A percentile compares a stretch with the other conserved stretches of the same genome.
Conservation (phyloP, 2,113 vertebrate genomes). For the Sphyrna mokarran region DNA sequence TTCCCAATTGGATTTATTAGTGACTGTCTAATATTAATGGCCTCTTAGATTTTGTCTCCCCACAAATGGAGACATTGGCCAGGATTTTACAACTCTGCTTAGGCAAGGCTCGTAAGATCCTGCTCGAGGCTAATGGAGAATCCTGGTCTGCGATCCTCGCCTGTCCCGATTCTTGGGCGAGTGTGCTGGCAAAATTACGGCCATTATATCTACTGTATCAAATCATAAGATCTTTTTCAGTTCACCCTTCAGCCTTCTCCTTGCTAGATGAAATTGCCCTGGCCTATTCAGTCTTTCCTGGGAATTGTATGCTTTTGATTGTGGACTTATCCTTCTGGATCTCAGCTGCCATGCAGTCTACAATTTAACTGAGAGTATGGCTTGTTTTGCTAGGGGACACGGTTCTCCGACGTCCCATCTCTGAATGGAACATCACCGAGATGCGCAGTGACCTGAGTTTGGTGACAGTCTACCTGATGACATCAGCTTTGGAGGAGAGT, state of each 20-base stretch:
- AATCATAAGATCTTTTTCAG: neutral
- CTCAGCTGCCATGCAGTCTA: neutral
- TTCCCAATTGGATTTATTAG: neutral
- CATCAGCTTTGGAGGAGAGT: conserved; percentile 84
- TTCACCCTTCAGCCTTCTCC: neutral
- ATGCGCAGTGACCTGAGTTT: conserved; percentile 91
- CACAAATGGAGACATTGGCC: neutral
- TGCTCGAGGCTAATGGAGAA: too few relatives aligned
- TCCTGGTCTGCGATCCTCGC: too few relatives aligned
- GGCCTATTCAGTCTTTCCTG: neutral
- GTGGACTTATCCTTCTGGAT: neutral
- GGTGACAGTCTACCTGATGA: conserved; percentile 92
- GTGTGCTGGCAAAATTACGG: too few relatives aligned
- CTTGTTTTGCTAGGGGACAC: conserved; percentile 68
- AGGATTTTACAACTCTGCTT: too few relatives aligned
- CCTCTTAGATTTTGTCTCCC: neutral
- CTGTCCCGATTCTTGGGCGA: too few relatives aligned
- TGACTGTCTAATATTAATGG: neutral
- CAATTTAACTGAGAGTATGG: neutral
- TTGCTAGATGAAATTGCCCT: neutral
- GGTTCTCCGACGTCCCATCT: conserved; percentile 93
- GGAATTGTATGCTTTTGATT: neutral
- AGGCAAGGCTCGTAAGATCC: too few relatives aligned
- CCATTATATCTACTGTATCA: neutral
- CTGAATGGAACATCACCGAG: conserved; percentile 94